Base-by-base conservation (phyloP, 2,888 invertebrate species). In the Ceriagrion tenellum region DNA sequence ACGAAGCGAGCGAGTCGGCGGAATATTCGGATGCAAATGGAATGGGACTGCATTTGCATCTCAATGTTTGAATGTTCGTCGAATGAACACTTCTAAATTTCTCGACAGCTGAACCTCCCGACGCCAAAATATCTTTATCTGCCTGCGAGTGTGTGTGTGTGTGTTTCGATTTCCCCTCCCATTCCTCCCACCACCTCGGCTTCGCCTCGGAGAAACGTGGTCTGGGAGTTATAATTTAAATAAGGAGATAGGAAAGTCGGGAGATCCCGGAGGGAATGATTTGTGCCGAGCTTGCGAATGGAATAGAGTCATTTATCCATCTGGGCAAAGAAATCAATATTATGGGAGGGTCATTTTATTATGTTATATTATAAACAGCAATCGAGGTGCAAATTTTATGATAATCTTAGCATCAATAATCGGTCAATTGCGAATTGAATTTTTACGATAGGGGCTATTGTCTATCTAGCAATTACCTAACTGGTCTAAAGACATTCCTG, bases 51-150 rank as follows among this genome's bases (percentile, higher is more conserved):
- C 89, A 95, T 95, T 95, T 95, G 89, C 95, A 95, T 95, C 90
- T 95, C 88, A 95, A 95, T 95, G 95, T 95, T 95, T 95, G 89
- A 95, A 89, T 95, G 95, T 95, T 91, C 91, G 91, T 63, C 93
- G 93, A 93, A 74, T 93, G 93, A 93, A 93, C 93, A 69, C 93
- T 93, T 93, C 93, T 93, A 93, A 93, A 93, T 93, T 93, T 93
- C 93, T 93, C 93, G 93, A 93, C 93, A 93, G 93, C 93, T 93
- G 69, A 18, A 55, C 93, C 69, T 91, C 81, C 81, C 40, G 90
- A 63, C 59, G 63, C 93, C 18, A 55, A 93, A 69, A 47, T 69
- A 23, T 93, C 63, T 93, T 26, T 93, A 35, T 93, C 69, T 74
- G 35, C 69, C 93, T 69, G 81, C 74, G 0, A 23, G 69, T 26